Percentiles rank a stretch among this genome's conserved stretches.
phyloP scores from a whole-genome alignment of 53 echinoderm and acorn worm species.

The Luidia sarsii region DNA sequence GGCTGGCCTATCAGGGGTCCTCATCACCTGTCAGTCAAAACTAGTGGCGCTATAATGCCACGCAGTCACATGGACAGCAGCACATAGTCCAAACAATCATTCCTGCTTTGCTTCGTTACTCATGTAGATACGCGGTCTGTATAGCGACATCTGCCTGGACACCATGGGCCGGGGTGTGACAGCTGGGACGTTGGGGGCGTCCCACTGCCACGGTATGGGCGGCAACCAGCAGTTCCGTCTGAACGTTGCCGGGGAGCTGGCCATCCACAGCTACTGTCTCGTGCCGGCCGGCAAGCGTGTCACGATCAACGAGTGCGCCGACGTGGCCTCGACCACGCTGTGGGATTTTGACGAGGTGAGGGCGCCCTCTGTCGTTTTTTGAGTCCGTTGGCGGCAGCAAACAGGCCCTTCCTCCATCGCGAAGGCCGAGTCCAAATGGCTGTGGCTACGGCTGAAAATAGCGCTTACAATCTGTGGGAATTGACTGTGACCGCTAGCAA shows the following conservation, averaged over 20 bases:
- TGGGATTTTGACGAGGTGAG: constrained; percentile 77
- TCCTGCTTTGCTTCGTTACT: neutral
- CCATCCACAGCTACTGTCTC: constrained; percentile 65
- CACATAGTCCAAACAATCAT: neutral
- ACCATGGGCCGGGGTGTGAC: constrained; percentile 66
- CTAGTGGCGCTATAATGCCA: too few relatives aligned
- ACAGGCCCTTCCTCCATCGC: too few relatives aligned
- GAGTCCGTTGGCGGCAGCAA: too few relatives aligned
- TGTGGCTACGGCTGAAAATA: too few relatives aligned
- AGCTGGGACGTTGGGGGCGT: constrained; percentile 66
- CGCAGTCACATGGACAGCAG: too few relatives aligned
- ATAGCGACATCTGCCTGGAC: constrained; percentile 81
- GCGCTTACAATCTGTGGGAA: too few relatives aligned
- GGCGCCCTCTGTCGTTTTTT: too few relatives aligned
- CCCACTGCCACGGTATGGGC: constrained; percentile 89
- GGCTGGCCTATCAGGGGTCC: too few relatives aligned
- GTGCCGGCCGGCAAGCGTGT: constrained; percentile 35
- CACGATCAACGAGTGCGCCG: constrained; percentile 53
- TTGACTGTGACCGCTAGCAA: too few relatives aligned
- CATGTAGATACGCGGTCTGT: constrained; percentile 66
- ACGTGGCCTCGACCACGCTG: constrained; percentile 7
- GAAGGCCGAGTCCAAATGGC: too few relatives aligned
- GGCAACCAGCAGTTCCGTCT: constrained; percentile 90
- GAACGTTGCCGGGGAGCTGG: constrained; percentile 69
- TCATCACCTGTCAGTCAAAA: too few relatives aligned